Evolutionary conservation across 2,797 vertebrate species (phyloP).

Genomic region (Chrysocyon brachyurus): DNA sequence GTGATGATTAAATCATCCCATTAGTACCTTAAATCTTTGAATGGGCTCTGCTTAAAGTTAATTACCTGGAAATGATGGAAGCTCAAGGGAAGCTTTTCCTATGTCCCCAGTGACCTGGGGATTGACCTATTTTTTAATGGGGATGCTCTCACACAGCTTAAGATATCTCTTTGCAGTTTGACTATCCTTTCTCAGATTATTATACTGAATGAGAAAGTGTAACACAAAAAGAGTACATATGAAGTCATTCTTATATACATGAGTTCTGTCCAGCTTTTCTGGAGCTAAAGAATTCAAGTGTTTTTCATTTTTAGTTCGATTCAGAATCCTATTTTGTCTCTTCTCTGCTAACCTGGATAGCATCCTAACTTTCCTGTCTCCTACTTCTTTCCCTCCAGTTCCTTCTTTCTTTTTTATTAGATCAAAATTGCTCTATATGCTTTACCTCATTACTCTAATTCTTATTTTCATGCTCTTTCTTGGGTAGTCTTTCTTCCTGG

Average conservation of each 20-base stretch:
- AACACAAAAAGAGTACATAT: background rate
- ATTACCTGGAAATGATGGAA: background rate
- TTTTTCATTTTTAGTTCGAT: slow-evolving; percentile 30
- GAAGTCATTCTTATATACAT: background rate
- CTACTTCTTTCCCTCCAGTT: background rate
- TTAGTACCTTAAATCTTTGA: background rate
- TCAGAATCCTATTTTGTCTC: background rate
- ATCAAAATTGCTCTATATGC: background rate
- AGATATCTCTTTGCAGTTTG: background rate
- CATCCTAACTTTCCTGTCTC: background rate
- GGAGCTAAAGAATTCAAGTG: background rate
- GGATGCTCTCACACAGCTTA: background rate
- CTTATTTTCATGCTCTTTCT: background rate
- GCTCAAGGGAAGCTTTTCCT: background rate
- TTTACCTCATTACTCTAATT: background rate
- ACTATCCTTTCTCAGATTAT: background rate
- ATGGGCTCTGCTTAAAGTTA: background rate
- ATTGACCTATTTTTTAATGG: background rate
- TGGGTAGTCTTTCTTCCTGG: background rate
- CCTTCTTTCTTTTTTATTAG: background rate
- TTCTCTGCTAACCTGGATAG: background rate
- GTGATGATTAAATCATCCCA: background rate
- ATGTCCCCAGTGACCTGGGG: background rate
- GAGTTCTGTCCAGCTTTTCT: background rate
- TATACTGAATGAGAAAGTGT: background rate